These are phyloP conservation scores for Nixonia krombeini DNA, from an alignment of 1,140 invertebrate species.

Conservation along the genomic window DNA sequence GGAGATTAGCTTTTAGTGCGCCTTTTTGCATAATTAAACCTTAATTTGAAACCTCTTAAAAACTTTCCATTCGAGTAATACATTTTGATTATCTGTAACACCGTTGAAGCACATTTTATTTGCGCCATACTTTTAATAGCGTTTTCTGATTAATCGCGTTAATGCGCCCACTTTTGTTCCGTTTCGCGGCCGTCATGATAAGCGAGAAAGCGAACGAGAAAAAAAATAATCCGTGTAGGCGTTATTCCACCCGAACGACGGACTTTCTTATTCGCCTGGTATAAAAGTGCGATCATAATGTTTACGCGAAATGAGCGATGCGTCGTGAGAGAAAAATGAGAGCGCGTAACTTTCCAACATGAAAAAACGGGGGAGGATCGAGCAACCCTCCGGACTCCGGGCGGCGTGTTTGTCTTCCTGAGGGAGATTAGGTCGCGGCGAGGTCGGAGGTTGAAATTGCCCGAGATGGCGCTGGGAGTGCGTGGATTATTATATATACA, in stretches of 20 bases:
- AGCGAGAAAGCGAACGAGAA: no score
- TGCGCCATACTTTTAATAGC: no score
- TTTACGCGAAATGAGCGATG: constrained; percentile 26
- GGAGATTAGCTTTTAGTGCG: constrained; percentile 38
- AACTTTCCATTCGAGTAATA: constrained; percentile 28
- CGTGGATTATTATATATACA: constrained; percentile 14
- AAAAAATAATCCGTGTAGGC: no score
- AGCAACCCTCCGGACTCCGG: constrained; percentile 10
- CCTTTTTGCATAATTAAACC: constrained; percentile 41
- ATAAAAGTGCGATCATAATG: constrained; percentile 24
- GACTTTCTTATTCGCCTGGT: no score
- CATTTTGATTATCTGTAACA: not conserved
- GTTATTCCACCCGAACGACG: no score
- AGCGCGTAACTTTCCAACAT: constrained; percentile 21
- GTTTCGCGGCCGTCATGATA: no score
- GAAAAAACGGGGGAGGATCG: constrained; percentile 22
- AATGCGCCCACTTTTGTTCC: no score
- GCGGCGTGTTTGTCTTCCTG: constrained; percentile 26
- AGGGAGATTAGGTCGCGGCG: constrained; percentile 24
- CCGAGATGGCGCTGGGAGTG: constrained; percentile 4
- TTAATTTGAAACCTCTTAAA: constrained; percentile 32
- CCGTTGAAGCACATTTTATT: not conserved
- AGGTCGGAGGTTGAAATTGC: constrained; percentile 15
- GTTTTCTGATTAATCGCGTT: no score
- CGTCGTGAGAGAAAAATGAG: constrained; percentile 34